Conservation (phyloP, 2,888 invertebrate species). For the Mesochorus sp. region DNA sequence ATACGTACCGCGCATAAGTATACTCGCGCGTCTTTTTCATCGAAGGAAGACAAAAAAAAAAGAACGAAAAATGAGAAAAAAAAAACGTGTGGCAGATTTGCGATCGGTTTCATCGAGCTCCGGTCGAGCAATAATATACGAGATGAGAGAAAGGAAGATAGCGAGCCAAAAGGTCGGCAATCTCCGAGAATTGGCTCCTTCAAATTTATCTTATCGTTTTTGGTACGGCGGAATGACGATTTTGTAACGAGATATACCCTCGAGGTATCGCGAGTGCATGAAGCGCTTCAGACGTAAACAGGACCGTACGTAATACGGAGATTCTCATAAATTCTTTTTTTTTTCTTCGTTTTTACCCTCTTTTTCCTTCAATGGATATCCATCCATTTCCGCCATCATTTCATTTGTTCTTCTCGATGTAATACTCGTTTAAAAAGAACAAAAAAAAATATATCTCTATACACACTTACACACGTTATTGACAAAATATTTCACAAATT, state of each 20-base stretch:
- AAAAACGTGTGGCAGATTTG: slow-evolving; percentile 26
- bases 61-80: too few species aligned
- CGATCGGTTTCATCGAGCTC: slow-evolving; percentile 20
- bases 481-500: too few species aligned
- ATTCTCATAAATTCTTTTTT: slow-evolving; percentile 6
- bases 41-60: neutral
- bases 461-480: too few species aligned
- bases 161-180: slow-evolving; percentile 61
- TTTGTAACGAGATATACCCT: slow-evolving; percentile 77
- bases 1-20: neutral
- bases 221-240: slow-evolving; percentile 74
- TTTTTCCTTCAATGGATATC: too few species aligned
- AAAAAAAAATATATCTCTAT: too few species aligned
- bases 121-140: slow-evolving; percentile 32
- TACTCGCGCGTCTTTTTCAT: neutral
- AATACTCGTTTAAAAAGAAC: too few species aligned
- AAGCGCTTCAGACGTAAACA: slow-evolving; percentile 31
- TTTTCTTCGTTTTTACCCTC: neutral
- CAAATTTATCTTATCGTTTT: slow-evolving; percentile 78
- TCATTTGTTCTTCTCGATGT: neutral
- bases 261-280: slow-evolving; percentile 19
- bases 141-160: slow-evolving; percentile 34
- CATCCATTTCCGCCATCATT: too few species aligned
- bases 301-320: slow-evolving; percentile 23
- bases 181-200: slow-evolving; percentile 72